phyloP scores from a whole-genome alignment of 92 coral and sea anemone genomes.

The Epizoanthus ramosus region DNA sequence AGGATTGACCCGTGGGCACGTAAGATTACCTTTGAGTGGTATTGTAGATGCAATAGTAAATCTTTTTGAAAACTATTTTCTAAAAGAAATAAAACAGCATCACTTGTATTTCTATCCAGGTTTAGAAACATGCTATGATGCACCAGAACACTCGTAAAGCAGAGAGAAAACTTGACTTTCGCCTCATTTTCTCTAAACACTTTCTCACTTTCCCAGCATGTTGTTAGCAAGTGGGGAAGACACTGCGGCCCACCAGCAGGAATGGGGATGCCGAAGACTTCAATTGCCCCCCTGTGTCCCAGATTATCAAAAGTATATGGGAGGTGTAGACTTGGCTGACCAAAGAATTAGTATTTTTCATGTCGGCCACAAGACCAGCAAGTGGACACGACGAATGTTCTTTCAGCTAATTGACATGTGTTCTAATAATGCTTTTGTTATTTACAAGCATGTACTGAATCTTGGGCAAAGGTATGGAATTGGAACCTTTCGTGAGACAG shows the following conservation, averaged over 20 bases:
- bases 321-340: not conserved
- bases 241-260: not conserved
- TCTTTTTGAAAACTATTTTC: no score
- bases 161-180: no score
- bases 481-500: not conserved
- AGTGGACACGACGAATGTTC: not conserved
- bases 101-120: no score
- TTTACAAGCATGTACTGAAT: not conserved
- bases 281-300: not conserved
- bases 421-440: constrained; percentile 1
- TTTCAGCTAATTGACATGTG: constrained; percentile 9
- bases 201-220: no score
- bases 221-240: not conserved
- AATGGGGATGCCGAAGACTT: not conserved
- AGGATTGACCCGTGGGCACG: no score
- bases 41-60: no score
- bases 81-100: no score
- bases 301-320: not conserved
- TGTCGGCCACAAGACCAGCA: constrained; percentile 4
- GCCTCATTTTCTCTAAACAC: no score
- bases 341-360: not conserved
- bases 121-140: no score
- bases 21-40: no score
- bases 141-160: no score
- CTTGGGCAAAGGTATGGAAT: constrained; percentile 8